These are phyloP conservation scores for Gadus chalcogrammus DNA, from an alignment of 2,113 vertebrate genomes.

Conservation along the genomic window DNA sequence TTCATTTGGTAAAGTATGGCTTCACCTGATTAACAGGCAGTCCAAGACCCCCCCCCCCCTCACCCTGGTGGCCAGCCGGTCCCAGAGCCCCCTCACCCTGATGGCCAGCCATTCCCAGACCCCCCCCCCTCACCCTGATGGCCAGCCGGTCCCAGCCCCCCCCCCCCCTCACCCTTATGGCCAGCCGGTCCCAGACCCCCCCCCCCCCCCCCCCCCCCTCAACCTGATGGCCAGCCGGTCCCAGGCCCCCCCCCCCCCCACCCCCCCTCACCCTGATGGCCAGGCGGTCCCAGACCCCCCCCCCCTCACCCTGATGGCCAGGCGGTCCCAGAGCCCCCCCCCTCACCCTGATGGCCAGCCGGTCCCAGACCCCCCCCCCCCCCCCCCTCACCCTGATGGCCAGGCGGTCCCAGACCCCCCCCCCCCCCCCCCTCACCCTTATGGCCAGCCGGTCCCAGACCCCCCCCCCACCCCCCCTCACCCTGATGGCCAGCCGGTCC, in stretches of 20 bases:
- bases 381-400: background rate
- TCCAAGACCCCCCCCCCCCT: background rate
- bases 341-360: background rate
- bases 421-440: too few relatives aligned
- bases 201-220: too few relatives aligned
- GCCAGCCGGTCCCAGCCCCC: background rate
- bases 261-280: slow-evolving; percentile 78
- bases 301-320: too few relatives aligned
- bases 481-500: slow-evolving; percentile 88
- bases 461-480: slow-evolving; percentile 51
- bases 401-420: too few relatives aligned
- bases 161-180: background rate
- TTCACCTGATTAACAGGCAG: too few relatives aligned
- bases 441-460: too few relatives aligned
- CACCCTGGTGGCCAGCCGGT: slow-evolving; percentile 87
- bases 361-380: background rate
- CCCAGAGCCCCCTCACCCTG: slow-evolving; percentile 67
- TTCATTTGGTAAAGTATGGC: too few relatives aligned
- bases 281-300: slow-evolving; percentile 87
- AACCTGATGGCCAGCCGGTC: too few relatives aligned
- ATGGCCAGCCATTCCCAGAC: too few relatives aligned
- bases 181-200: too few relatives aligned
- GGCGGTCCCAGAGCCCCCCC: too few relatives aligned
- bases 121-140: background rate
- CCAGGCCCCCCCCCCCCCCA: too few relatives aligned